Evolutionary conservation across 2,797 vertebrate species (phyloP), one percentile per base, ranked within the genome.

Genomic region (Acipenser transmontanus): DNA sequence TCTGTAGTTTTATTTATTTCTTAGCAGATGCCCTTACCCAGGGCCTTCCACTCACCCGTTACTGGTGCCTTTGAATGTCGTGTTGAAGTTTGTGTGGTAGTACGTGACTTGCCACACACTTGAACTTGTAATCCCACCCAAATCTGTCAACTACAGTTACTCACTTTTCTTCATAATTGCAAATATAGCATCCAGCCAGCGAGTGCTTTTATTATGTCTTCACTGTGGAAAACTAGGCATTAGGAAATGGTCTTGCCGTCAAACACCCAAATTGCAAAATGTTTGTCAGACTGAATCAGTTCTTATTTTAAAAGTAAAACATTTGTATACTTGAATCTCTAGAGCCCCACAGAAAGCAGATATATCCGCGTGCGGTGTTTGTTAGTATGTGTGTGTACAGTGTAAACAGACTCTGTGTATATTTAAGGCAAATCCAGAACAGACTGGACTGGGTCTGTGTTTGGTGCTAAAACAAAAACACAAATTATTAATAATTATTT

Each of bases 171-270:
- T 34, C 0, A 34, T 61, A 61, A 61, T 61, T 61, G 34, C 17
- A 34, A 9, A 8, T 61, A 7, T 10, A 61, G 13, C 47, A 2
- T 57, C 14, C 6, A 3, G 54, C 54, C n/a, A 57, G 60, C 1
- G 60, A 8, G 7, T 13, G 60, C 60, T 34, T 61, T 61, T 61
- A 61, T 61, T 61, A 17, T 61, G 60, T 34, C 60, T 61, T 61
- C 60, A 61, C 6, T 7, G 60, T 17, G 10, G 6, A 17, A 61
- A 61, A 34, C 10, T 0, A 47, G 60, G 17, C 7, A 1, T 61
- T 6, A 61, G 60, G 60, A 61, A 61, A 34, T 34, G 1, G 60
- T 61, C 4, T 61, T 34, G 34, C 4, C 10, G 1, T 34, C 60
- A 20, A 17, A 34, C 60, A 20, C 47, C 8, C 6, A 61, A 20